phyloP scores from a whole-genome alignment of 2,113 vertebrate genomes.

The Cervus canadensis region DNA sequence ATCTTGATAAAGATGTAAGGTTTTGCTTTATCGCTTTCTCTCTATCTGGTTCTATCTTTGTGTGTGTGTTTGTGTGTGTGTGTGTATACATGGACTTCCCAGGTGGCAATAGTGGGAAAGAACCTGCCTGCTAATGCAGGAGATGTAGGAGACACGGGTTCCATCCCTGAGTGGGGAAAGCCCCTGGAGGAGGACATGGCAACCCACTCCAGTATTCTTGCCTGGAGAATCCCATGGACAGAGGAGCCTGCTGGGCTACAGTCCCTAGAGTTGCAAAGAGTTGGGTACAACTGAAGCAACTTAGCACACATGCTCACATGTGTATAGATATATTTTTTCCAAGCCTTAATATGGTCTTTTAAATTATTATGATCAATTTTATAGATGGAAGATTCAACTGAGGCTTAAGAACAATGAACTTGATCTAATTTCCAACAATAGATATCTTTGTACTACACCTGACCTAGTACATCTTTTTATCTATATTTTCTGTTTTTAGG shows the following conservation, averaged over 20 bases:
- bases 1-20: background rate
- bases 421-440: background rate
- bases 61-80: rapidly evolving
- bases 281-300: background rate
- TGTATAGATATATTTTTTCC: background rate
- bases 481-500: background rate
- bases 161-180: rapidly evolving
- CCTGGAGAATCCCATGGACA: background rate
- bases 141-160: background rate
- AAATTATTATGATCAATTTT: background rate
- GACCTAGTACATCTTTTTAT: background rate
- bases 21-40: background rate
- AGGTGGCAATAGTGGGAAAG: background rate
- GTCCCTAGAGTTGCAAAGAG: background rate
- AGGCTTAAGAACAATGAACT: background rate
- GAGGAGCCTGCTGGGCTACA: background rate
- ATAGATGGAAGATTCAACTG: background rate
- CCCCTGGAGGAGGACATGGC: background rate
- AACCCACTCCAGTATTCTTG: background rate
- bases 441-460: background rate
- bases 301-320: rapidly evolving
- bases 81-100: background rate
- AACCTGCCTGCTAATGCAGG: background rate
- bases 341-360: background rate
- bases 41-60: background rate